A percentile compares a stretch with the other conserved stretches of the same genome.
Evolutionary conservation across 2,113 vertebrate species (phyloP).

Genomic region (human (Homo sapiens)): GRCh38 chr4:153828501-153829000

Average conservation of each 20-base stretch:
- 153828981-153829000: not conserved
- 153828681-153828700: not conserved
- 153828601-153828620: not conserved
- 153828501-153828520: not conserved
- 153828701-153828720: not conserved
- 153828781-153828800: not conserved
- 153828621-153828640: not conserved
- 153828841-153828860: not conserved
- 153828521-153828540: not conserved
- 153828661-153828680: not conserved
- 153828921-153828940: not conserved
- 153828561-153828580: not conserved
- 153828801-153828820: not conserved
- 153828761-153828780: not conserved
- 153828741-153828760: not conserved
- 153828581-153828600: not conserved
- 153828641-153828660: not conserved
- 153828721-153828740: not conserved
- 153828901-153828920: not conserved
- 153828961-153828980: not conserved
- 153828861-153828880: not conserved
- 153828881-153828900: not conserved
- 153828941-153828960: constrained; percentile 34
- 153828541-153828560: not conserved
- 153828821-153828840: too few species aligned